A percentile compares a stretch with the other conserved stretches of the same genome.
phyloP scores from a whole-genome alignment of 1,140 invertebrate genomes.

The Meloidogyne exigua region DNA sequence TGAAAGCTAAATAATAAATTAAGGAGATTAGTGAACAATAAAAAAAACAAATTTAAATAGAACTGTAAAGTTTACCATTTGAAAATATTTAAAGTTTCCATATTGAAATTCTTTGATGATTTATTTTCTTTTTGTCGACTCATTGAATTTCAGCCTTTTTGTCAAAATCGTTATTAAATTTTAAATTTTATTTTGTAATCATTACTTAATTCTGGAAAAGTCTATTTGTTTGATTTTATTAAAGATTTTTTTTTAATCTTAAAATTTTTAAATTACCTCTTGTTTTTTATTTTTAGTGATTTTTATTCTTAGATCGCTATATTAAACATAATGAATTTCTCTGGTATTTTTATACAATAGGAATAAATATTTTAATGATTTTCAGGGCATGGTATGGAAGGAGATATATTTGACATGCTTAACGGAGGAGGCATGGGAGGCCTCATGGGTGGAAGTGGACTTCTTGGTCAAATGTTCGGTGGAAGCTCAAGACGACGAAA shows the following conservation, averaged over 20 bases:
- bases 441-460: slow-evolving; percentile 18
- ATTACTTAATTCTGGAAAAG: neutral
- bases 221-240: neutral
- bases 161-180: neutral
- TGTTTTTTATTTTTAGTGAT: neutral
- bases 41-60: no score
- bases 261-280: no score
- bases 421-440: slow-evolving; percentile 28
- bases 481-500: slow-evolving; percentile 46
- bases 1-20: no score
- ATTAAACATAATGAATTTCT: neutral
- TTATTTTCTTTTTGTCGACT: neutral
- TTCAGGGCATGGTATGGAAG: slow-evolving; percentile 44
- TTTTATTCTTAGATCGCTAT: neutral
- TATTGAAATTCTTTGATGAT: neutral
- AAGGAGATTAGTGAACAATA: no score
- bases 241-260: no score
- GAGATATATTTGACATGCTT: slow-evolving; percentile 31
- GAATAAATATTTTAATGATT: neutral
- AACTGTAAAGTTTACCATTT: no score
- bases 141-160: neutral
- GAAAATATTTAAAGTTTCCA: neutral
- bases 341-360: neutral
- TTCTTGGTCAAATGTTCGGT: slow-evolving; percentile 53
- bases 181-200: neutral